phyloP scores from a whole-genome alignment of 2,797 vertebrate species.

The Hippocampus kuda region DNA sequence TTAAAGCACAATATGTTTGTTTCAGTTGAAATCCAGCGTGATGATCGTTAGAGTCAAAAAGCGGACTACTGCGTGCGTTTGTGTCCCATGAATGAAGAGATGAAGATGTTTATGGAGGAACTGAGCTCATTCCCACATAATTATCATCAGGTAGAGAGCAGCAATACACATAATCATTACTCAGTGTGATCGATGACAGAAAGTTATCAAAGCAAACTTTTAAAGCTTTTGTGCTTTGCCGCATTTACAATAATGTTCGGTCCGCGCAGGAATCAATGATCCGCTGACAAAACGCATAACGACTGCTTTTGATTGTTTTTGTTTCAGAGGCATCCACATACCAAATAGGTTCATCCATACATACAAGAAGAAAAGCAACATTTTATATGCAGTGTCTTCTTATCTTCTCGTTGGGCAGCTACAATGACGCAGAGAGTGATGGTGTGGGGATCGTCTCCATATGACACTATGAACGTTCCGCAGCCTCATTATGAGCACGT shows the following conservation, averaged over 20 bases:
- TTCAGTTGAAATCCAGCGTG: no score
- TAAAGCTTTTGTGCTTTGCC: slow-evolving; percentile 23
- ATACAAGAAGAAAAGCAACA: no score
- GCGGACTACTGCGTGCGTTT: no score
- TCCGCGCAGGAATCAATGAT: slow-evolving; percentile 20
- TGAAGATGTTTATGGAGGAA: no score
- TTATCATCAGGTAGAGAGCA: no score
- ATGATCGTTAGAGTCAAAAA: no score
- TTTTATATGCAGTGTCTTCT: background rate
- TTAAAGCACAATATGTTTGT: no score
- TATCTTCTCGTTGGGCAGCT: slow-evolving; percentile 8
- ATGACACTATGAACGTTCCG: slow-evolving; percentile 46
- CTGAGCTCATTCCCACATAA: no score
- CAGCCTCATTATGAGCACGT: slow-evolving; percentile 40
- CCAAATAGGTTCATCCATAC: background rate
- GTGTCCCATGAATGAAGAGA: no score
- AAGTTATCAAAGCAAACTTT: slow-evolving; percentile 27
- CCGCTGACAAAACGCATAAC: slow-evolving; percentile 4
- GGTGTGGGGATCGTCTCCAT: slow-evolving; percentile 37
- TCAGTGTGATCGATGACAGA: background rate
- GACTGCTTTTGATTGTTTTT: background rate
- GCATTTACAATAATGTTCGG: slow-evolving; percentile 10
- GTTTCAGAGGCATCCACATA: background rate
- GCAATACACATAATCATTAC: no score
- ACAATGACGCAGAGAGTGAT: slow-evolving; percentile 21